Conservation (phyloP, 1,140 invertebrate genomes). For the Atta texana region DNA sequence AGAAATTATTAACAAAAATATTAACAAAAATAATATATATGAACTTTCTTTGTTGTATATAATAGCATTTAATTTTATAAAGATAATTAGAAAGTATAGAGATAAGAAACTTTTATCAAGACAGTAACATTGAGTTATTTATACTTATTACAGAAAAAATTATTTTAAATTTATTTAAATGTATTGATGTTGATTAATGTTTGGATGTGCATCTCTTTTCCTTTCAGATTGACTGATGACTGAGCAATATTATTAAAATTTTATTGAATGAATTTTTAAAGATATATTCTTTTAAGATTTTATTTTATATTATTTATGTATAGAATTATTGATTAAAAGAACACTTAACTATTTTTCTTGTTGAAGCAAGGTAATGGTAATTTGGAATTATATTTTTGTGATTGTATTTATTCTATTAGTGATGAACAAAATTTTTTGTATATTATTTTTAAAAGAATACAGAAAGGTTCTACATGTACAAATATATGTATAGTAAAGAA, state of each 20-base stretch:
- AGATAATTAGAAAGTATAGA: neutral
- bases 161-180: constrained; percentile 20
- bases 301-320: constrained; percentile 30
- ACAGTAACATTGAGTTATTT: neutral
- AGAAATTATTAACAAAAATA: neutral
- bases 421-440: neutral
- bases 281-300: constrained; percentile 19
- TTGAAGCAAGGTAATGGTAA: constrained; percentile 31
- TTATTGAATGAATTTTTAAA: constrained; percentile 41
- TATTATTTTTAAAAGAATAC: neutral
- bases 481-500: neutral
- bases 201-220: constrained; percentile 51
- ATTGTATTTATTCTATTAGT: constrained; percentile 13
- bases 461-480: neutral
- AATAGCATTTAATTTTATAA: neutral
- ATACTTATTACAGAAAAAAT: constrained; percentile 26
- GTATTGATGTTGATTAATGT: constrained; percentile 31
- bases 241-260: constrained; percentile 38
- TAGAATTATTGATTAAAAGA: constrained; percentile 38
- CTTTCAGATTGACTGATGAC: constrained; percentile 49
- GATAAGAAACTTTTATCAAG: neutral
- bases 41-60: neutral
- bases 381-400: constrained; percentile 28
- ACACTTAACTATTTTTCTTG: constrained; percentile 23
- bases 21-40: constrained; percentile 3